Percentiles rank a stretch among this genome's conserved stretches.
Evolutionary conservation across 2,888 invertebrate species (phyloP).

Genomic region (Cephus pygmeus): DNA sequence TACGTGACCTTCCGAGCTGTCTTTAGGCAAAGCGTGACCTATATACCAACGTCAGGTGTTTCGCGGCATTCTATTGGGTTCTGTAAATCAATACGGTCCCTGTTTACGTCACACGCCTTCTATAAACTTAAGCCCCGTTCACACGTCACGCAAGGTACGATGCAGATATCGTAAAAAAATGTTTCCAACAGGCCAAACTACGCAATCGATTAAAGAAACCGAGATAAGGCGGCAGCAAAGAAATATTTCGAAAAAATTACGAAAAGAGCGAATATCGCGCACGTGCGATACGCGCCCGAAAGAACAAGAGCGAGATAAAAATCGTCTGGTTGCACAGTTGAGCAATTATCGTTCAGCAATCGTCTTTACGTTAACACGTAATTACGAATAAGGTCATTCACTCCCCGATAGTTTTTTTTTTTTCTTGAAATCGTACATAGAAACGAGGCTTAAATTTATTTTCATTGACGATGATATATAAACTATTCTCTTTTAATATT

Average conservation of each 20-base stretch:
- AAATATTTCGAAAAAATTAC: too few species aligned
- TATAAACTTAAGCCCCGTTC: background rate
- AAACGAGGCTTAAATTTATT: background rate
- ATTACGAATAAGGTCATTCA: background rate
- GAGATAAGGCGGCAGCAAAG: background rate
- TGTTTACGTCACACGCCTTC: constrained; percentile 34
- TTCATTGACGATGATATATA: too few species aligned
- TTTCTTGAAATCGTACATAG: background rate
- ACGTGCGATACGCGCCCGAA: background rate
- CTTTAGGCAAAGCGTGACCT: background rate
- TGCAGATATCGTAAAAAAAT: background rate
- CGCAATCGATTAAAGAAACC: background rate
- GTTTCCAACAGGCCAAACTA: background rate
- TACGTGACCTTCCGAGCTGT: background rate
- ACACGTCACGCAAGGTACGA: background rate
- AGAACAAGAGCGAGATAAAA: background rate
- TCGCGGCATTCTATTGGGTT: constrained; percentile 33
- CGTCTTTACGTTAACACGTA: background rate
- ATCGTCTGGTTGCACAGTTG: background rate
- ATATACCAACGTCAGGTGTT: background rate
- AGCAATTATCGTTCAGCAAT: background rate
- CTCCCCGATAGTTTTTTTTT: too few species aligned
- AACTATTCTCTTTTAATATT: background rate
- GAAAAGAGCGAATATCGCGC: background rate
- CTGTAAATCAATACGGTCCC: constrained; percentile 39